Percentiles rank a stretch among this genome's conserved stretches.
phyloP scores from a whole-genome alignment of 2,113 vertebrate species.

The Lycaon pictus region DNA sequence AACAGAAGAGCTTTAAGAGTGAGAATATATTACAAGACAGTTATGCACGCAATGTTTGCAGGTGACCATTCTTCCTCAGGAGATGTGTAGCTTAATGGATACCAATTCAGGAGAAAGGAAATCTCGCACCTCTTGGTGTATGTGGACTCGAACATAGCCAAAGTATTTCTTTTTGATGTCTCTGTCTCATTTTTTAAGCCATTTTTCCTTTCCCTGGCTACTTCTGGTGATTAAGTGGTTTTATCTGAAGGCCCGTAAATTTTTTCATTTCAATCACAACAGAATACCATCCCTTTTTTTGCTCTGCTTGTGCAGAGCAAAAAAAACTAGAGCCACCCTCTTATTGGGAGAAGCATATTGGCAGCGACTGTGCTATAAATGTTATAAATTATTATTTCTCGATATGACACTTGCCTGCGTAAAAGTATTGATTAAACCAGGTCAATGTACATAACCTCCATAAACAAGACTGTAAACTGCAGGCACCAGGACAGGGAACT shows the following conservation, averaged over 20 bases:
- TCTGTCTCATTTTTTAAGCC: background rate
- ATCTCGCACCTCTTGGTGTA: background rate
- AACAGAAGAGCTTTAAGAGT: background rate
- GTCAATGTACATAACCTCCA: constrained; percentile 64
- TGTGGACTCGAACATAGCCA: background rate
- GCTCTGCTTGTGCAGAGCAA: background rate
- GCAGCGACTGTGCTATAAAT: constrained; percentile 77
- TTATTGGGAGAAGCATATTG: constrained; percentile 53
- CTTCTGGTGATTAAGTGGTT: background rate
- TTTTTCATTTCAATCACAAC: constrained; percentile 4
- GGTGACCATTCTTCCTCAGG: background rate
- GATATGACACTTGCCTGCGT: constrained; percentile 75
- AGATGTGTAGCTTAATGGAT: background rate
- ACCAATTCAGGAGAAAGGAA: background rate
- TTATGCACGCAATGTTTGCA: background rate
- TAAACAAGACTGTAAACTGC: constrained; percentile 49
- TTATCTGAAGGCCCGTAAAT: background rate
- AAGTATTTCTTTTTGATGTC: background rate
- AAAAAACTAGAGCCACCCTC: constrained; percentile 35
- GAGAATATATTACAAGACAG: background rate
- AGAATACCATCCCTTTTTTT: constrained; percentile 70
- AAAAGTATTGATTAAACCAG: constrained; percentile 78
- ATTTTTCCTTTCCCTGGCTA: background rate
- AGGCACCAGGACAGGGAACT: constrained; percentile 61
- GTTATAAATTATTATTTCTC: constrained; percentile 78